These are phyloP conservation scores for Philopedon plagiatum DNA, from an alignment of 2,888 invertebrate genomes.

Conservation along the genomic window DNA sequence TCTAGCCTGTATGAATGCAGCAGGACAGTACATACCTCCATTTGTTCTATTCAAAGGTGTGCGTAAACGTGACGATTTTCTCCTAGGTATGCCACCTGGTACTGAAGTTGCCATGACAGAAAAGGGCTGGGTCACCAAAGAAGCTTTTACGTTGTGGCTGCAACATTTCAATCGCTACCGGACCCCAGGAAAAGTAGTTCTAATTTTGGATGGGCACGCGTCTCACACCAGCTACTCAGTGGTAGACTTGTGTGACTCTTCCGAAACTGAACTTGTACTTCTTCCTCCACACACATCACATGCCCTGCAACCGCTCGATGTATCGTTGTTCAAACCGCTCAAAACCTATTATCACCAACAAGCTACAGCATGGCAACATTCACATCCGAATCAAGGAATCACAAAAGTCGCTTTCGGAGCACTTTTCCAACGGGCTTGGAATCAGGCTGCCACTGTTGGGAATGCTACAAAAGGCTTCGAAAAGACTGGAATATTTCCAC, in stretches of 20 bases:
- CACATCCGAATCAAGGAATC: slow-evolving; percentile 28
- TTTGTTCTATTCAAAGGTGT: background rate
- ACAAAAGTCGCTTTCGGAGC: slow-evolving; percentile 23
- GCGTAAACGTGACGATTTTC: slow-evolving; percentile 3
- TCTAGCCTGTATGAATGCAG: slow-evolving; percentile 10
- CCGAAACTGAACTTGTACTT: too few relatives aligned
- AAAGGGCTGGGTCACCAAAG: slow-evolving; percentile 17
- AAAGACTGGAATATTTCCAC: slow-evolving; percentile 37
- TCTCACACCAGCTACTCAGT: too few relatives aligned
- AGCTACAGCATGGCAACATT: slow-evolving; percentile 22
- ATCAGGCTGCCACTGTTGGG: slow-evolving; percentile 21
- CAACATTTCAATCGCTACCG: slow-evolving; percentile 10
- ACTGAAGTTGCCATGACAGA: slow-evolving; percentile 15
- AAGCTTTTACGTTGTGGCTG: background rate
- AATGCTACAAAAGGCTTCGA: slow-evolving; percentile 30
- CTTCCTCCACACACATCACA: too few relatives aligned
- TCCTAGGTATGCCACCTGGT: slow-evolving; percentile 3
- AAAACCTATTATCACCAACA: slow-evolving; percentile 9
- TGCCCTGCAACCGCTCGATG: background rate
- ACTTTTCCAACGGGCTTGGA: slow-evolving; percentile 28
- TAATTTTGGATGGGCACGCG: too few relatives aligned
- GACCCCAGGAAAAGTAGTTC: background rate
- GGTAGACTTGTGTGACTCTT: too few relatives aligned
- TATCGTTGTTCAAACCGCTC: slow-evolving; percentile 10
- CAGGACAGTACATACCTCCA: background rate